Evolutionary conservation across 1,140 invertebrate species (phyloP).

Genomic region (Ostrea denselamellosa): DNA sequence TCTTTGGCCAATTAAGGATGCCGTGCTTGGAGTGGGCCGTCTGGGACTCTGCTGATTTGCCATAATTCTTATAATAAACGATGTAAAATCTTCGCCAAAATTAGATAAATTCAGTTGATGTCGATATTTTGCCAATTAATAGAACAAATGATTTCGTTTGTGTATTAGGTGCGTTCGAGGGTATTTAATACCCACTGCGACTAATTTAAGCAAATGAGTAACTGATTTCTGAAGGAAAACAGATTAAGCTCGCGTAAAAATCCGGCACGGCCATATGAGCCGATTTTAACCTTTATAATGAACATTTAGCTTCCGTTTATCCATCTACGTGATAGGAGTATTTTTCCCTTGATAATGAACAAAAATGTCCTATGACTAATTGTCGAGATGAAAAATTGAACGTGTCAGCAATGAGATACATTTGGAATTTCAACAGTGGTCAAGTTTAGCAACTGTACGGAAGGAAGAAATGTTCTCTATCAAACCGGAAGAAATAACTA

Average conservation of each 20-base stretch:
- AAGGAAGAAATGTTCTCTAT: background rate
- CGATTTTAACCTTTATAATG: constrained; percentile 49
- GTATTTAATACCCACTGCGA: constrained; percentile 46
- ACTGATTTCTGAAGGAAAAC: constrained; percentile 43
- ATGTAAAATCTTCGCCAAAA: constrained; percentile 36
- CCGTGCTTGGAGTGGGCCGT: background rate
- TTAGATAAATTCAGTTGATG: constrained; percentile 47
- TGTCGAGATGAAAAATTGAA: constrained; percentile 11
- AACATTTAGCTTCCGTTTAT: constrained; percentile 49
- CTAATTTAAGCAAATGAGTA: constrained; percentile 44
- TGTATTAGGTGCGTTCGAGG: constrained; percentile 37
- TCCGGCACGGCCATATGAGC: constrained; percentile 44
- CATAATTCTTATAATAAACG: constrained; percentile 44
- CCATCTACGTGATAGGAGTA: constrained; percentile 37
- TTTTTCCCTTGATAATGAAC: constrained; percentile 33
- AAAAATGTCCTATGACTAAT: constrained; percentile 24
- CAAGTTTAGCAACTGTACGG: background rate
- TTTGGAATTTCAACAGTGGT: constrained; percentile 16
- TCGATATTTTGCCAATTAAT: constrained; percentile 49
- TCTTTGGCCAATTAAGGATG: constrained; percentile 26
- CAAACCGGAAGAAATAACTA: background rate
- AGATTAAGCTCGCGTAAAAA: constrained; percentile 37
- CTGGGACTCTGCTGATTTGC: constrained; percentile 32
- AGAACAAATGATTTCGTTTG: constrained; percentile 32
- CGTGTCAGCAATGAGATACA: background rate